Evolutionary conservation across 1,140 invertebrate species (phyloP).

Genomic region (Littorina saxatilis): DNA sequence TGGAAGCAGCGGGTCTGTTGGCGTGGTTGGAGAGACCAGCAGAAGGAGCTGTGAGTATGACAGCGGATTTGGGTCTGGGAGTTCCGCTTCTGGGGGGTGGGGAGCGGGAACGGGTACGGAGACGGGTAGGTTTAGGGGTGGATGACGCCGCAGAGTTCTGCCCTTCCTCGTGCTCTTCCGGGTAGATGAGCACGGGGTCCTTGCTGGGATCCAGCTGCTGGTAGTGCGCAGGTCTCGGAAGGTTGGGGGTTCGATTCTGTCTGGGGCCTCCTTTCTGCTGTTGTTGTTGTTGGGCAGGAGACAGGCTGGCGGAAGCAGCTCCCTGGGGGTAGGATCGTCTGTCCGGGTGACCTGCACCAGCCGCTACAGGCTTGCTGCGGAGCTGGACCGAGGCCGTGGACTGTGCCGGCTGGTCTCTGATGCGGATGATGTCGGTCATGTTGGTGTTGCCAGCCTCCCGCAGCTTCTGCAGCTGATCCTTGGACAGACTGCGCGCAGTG

Average conservation of each 20-base stretch:
- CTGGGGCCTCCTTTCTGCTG: neutral
- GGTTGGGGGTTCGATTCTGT: conserved; percentile 1
- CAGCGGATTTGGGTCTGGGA: conserved; percentile 16
- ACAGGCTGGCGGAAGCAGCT: neutral
- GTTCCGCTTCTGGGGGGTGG: too few relatives aligned
- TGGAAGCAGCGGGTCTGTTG: neutral
- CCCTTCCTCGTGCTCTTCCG: neutral
- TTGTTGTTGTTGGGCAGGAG: neutral
- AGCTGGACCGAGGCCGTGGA: conserved; percentile 20
- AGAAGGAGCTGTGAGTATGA: conserved; percentile 11
- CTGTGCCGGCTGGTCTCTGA: neutral
- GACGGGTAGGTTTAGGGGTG: neutral
- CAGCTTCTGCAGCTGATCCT: conserved; percentile 60
- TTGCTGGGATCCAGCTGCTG: conserved; percentile 26
- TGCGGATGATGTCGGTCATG: neutral
- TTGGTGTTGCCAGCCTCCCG: conserved; percentile 30
- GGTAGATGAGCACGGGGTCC: neutral
- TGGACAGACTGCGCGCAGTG: conserved; percentile 61
- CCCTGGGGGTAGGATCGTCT: neutral
- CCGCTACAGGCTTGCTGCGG: neutral
- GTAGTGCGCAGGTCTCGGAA: conserved; percentile 18
- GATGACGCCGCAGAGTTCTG: neutral
- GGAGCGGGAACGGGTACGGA: too few relatives aligned
- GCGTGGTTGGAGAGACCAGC: neutral
- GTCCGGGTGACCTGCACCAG: neutral